These are phyloP conservation scores for Microchrysa polita DNA, from an alignment of 2,888 invertebrate species.

Conservation along the genomic window DNA sequence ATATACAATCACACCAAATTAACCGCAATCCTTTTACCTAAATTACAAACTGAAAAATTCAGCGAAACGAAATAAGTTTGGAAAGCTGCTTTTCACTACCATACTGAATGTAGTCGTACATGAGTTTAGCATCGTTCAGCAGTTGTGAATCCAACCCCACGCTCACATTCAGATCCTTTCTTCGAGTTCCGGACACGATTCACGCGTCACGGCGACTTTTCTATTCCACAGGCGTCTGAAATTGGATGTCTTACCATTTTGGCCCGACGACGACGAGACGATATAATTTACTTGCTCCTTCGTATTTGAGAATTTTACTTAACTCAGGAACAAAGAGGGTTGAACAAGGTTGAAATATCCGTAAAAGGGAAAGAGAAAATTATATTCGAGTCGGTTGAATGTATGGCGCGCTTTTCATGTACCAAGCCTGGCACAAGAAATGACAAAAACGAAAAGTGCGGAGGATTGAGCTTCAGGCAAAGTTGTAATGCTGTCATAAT, in stretches of 20 bases:
- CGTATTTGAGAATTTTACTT: not conserved
- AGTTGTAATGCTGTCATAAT: slow-evolving; percentile 13
- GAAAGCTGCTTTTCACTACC: not conserved
- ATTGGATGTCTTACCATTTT: slow-evolving; percentile 18
- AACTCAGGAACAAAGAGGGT: not conserved
- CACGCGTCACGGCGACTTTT: not conserved
- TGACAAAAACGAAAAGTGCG: not conserved
- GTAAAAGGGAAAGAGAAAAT: not conserved
- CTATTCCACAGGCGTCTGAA: not conserved
- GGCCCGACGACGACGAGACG: not conserved
- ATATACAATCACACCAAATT: not conserved
- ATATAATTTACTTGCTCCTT: slow-evolving; percentile 10
- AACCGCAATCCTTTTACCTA: slow-evolving; percentile 2
- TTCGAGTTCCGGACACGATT: not conserved
- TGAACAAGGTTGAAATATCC: not conserved
- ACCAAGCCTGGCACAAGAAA: not conserved
- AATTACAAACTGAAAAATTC: slow-evolving; percentile 9
- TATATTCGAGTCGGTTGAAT: not conserved
- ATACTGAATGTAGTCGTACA: no score
- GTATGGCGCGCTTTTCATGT: not conserved
- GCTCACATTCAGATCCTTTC: not conserved
- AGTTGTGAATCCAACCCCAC: no score
- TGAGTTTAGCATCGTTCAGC: no score
- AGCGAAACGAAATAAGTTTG: not conserved
- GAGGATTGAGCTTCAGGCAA: not conserved